phyloP scores from a whole-genome alignment of 2,888 invertebrate species.

The Teinopalpus imperialis region DNA sequence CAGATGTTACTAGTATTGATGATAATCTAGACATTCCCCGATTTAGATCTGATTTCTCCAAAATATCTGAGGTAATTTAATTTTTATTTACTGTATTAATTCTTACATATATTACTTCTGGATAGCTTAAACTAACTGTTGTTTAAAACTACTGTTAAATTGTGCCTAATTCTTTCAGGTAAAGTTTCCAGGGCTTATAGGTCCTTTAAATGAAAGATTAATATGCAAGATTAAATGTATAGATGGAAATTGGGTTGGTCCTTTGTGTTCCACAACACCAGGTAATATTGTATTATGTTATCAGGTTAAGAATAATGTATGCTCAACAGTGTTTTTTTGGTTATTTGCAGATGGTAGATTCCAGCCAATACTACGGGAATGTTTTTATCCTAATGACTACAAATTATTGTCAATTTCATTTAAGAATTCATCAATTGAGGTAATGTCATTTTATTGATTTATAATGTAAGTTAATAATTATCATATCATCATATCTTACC shows the following conservation, averaged over 20 bases:
- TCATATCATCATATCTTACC: too few relatives aligned
- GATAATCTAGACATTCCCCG: slow-evolving; percentile 63
- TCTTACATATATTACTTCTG: too few relatives aligned
- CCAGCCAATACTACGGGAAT: slow-evolving; percentile 89
- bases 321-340: background rate
- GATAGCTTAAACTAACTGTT: too few relatives aligned
- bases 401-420: slow-evolving; percentile 87
- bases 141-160: too few relatives aligned
- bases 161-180: slow-evolving; percentile 79
- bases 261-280: slow-evolving; percentile 88
- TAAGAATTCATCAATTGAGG: slow-evolving; percentile 87
- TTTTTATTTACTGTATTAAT: background rate
- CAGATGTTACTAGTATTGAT: slow-evolving; percentile 69
- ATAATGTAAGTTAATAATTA: too few relatives aligned
- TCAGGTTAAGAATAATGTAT: too few relatives aligned
- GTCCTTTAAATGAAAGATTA: slow-evolving; percentile 86
- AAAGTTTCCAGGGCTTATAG: slow-evolving; percentile 89
- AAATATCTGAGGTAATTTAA: slow-evolving; percentile 69
- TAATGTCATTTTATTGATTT: too few relatives aligned
- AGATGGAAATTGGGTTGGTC: slow-evolving; percentile 92
- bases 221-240: slow-evolving; percentile 93
- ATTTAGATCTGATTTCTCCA: slow-evolving; percentile 71
- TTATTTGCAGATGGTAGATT: slow-evolving; percentile 85
- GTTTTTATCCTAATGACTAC: slow-evolving; percentile 86
- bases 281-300: slow-evolving; percentile 66